phyloP scores from a whole-genome alignment of 2,888 invertebrate genomes.

The Abscondita cerata region DNA sequence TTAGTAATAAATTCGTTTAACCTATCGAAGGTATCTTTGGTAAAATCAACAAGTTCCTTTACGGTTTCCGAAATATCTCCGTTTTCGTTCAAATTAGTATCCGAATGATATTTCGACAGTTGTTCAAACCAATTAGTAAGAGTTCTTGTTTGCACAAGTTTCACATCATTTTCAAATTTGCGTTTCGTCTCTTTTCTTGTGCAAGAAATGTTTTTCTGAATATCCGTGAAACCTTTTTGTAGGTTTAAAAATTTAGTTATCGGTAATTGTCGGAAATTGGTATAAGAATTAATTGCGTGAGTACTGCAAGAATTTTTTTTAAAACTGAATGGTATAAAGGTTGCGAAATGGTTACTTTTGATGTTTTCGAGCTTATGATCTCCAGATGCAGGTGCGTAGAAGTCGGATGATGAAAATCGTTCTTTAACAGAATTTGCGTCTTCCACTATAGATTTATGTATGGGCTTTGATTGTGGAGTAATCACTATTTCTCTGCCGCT shows the following conservation, averaged over 20 bases:
- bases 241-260: not conserved
- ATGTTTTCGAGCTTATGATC: not conserved
- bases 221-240: not conserved
- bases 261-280: too few species aligned
- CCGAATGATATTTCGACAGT: not conserved
- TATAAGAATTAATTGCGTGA: not conserved
- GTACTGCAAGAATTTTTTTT: too few species aligned
- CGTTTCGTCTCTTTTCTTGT: not conserved
- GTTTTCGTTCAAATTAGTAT: not conserved
- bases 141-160: too few species aligned
- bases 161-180: too few species aligned
- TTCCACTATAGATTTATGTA: too few species aligned
- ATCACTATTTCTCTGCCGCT: too few species aligned
- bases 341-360: not conserved
- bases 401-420: not conserved
- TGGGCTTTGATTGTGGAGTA: too few species aligned
- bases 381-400: not conserved
- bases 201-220: not conserved
- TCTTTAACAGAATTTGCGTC: not conserved
- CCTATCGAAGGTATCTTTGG: slow-evolving; percentile 11
- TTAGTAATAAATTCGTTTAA: slow-evolving; percentile 39
- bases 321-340: not conserved
- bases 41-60: slow-evolving; percentile 13
- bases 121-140: not conserved
- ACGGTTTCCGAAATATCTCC: slow-evolving; percentile 1